Base-by-base conservation (phyloP, 1,140 invertebrate genomes). In the Vanessa atalanta region DNA sequence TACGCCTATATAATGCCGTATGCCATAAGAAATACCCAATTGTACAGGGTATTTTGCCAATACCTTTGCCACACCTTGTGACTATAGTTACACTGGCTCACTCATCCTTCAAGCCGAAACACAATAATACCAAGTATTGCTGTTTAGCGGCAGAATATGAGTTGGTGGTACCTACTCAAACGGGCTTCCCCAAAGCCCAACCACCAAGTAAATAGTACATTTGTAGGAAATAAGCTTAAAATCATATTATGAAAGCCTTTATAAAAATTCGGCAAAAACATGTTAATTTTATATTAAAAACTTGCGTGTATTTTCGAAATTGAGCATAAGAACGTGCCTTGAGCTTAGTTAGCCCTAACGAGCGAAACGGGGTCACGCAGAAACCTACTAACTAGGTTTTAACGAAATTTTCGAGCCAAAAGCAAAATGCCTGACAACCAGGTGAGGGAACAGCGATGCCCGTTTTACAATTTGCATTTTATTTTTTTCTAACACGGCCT, bases 301-400 rank as follows among this genome's bases (percentile, higher is more conserved):
- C 48, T 48, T 13, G 48, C 48, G 48, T 50, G 48, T 50, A 50
- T 50, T 50, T 50, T 50, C 13, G 15, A 13, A 50, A 53, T 53
- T 53, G n/a, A 53, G 50, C 50, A n/a, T 15, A 53, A 53, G 43
- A 70, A 70, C 69, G 57, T 69, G 67, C 67, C 67, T 69, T n/a
- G 50, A 53, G 15, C n/a, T 57, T 11, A 57, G 61, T 57, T 11
- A 57, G 61, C 57, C 61, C 16, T 71, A 71, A 71, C 70, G 70
- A 71, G 48, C n/a, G 37, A 12, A 71, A 71, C 70, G 64, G 20
- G 70, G 70, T 71, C 70, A 64, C 63, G 60, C 70, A 57, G 53
- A 57, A 23, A 57, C 51, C 51, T n/a, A 55, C 53, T 11, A 57
- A 57, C 53, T 57, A 57, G 20, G 4, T 23, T n/a, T 20, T 57